Evolutionary conservation across 64 coral and sea anemone genomes (phyloP).

Genomic region (Hydrozoanthus tunicans): DNA sequence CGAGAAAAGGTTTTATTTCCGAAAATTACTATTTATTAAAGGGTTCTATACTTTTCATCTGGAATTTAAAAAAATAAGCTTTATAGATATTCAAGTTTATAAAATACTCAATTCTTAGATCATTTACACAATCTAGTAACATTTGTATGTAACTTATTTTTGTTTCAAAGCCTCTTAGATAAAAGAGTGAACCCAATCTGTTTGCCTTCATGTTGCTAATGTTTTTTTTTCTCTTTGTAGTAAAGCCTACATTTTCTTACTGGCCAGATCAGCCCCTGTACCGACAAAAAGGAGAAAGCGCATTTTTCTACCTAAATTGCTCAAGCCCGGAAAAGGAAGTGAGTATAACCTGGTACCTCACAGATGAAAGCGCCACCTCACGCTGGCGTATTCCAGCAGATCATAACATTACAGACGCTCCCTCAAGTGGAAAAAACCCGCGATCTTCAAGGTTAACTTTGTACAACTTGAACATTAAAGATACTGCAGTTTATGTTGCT

Average conservation of each 20-base stretch:
- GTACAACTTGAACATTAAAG: conserved; percentile 3
- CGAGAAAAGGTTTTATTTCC: too few species aligned
- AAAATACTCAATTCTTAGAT: too few species aligned
- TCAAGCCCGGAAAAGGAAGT: not conserved
- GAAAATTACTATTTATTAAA: too few species aligned
- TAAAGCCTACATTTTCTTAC: not conserved
- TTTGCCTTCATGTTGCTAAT: too few species aligned
- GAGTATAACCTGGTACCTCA: not conserved
- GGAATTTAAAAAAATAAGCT: too few species aligned
- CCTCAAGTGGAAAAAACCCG: not conserved
- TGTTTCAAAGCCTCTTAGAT: too few species aligned
- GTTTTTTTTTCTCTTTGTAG: too few species aligned
- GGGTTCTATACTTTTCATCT: too few species aligned
- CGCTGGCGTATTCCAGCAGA: not conserved
- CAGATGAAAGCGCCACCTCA: not conserved
- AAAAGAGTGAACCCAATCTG: too few species aligned
- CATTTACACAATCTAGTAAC: too few species aligned
- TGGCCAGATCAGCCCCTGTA: not conserved
- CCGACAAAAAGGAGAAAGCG: not conserved
- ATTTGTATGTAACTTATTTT: too few species aligned
- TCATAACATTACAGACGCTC: not conserved
- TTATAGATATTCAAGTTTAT: too few species aligned
- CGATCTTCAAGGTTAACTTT: conserved; percentile 7
- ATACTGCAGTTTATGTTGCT: conserved; percentile 17
- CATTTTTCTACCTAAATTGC: not conserved